A percentile compares a stretch with the other conserved stretches of the same genome.
These are phyloP conservation scores for Pseudolaguvia tuberculata DNA, from an alignment of 2,113 vertebrate genomes.

Conservation along the genomic window DNA sequence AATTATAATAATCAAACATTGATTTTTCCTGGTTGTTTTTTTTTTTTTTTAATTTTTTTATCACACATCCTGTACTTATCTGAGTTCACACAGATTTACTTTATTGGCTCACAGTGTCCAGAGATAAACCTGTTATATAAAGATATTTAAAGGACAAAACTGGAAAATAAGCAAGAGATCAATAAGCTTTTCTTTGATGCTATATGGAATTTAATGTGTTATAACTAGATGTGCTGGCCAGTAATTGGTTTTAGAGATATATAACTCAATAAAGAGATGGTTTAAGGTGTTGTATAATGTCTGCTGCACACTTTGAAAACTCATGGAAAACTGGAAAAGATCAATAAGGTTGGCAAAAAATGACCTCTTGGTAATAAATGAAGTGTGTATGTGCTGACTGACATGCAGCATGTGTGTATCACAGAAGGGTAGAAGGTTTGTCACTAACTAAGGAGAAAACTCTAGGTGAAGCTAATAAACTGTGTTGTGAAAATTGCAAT, in stretches of 20 bases:
- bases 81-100: neutral
- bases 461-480: constrained; percentile 28
- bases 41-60: too few species aligned
- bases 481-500: constrained; percentile 29
- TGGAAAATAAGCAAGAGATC: constrained; percentile 10
- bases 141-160: neutral
- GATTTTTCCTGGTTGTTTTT: constrained; percentile 2
- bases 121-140: constrained; percentile 12
- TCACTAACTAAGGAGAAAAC: constrained; percentile 19
- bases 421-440: constrained; percentile 17
- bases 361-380: constrained; percentile 12
- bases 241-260: neutral
- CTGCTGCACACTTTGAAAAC: constrained; percentile 4
- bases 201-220: constrained; percentile 1
- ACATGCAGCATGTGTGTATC: constrained; percentile 26
- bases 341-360: neutral
- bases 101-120: neutral
- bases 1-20: constrained; percentile 19
- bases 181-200: constrained; percentile 22
- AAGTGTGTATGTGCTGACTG: constrained; percentile 15
- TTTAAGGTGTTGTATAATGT: constrained; percentile 11
- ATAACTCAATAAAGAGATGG: constrained; percentile 10
- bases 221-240: neutral
- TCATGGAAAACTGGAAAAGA: neutral
- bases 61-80: constrained; percentile 7